A percentile compares a stretch with the other conserved stretches of the same genome.
These are phyloP conservation scores for Oryzias curvinotus DNA, from an alignment of 2,113 vertebrate genomes.

Conservation along the genomic window DNA sequence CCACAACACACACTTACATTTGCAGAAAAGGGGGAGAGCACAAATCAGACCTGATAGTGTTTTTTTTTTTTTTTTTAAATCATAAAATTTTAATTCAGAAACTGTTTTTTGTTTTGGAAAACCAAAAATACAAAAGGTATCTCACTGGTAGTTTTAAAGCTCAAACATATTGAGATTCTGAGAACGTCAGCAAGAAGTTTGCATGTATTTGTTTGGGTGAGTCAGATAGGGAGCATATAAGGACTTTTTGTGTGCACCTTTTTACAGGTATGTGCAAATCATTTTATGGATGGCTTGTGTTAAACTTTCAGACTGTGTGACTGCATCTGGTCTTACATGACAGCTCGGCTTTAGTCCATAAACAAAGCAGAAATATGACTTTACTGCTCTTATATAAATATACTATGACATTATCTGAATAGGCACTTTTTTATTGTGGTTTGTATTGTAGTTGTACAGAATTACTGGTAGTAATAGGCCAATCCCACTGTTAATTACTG, in stretches of 20 bases:
- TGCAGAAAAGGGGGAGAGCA: constrained; percentile 19
- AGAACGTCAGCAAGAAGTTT: constrained; percentile 55
- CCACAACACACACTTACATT: constrained; percentile 30
- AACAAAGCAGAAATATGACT: constrained; percentile 9
- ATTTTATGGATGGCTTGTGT: constrained; percentile 31
- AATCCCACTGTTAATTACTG: too few relatives aligned
- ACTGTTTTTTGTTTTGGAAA: constrained; percentile 2
- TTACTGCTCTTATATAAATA: not conserved
- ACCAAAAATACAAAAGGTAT: constrained; percentile 8
- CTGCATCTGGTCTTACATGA: constrained; percentile 38
- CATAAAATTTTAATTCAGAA: not conserved
- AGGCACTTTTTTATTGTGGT: not conserved
- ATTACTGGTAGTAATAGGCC: too few relatives aligned
- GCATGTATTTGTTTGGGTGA: constrained; percentile 45
- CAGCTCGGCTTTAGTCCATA: not conserved
- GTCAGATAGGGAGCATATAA: constrained; percentile 13
- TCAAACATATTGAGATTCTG: constrained; percentile 32
- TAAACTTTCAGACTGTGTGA: constrained; percentile 37
- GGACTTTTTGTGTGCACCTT: constrained; percentile 7
- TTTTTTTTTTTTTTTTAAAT: constrained; percentile 10
- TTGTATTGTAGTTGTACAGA: not conserved
- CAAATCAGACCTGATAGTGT: constrained; percentile 39
- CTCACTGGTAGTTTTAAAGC: constrained; percentile 39
- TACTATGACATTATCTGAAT: not conserved
- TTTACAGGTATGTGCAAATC: constrained; percentile 31